A percentile compares a stretch with the other conserved stretches of the same genome.
Conservation (phyloP, 2,888 invertebrate genomes). For the Embidobia sp. region DNA sequence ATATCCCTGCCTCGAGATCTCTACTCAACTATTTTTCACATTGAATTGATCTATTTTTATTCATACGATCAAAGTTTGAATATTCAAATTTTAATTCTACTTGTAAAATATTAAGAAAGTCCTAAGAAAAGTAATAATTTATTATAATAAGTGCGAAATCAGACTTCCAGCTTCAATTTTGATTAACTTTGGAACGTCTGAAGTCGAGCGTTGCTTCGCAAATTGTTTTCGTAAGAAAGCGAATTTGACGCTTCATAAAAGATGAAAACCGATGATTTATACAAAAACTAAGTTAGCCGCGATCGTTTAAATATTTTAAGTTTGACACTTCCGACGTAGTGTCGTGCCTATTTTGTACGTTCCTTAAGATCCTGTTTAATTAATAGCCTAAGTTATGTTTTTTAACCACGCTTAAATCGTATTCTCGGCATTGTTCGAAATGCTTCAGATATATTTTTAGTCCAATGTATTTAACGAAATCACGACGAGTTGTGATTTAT, state of each 20-base stretch:
- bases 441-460: conserved; percentile 22
- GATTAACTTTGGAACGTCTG: too few relatives aligned
- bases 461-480: conserved; percentile 14
- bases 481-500: conserved; percentile 17
- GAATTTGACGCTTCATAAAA: too few relatives aligned
- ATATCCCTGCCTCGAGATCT: conserved; percentile 21
- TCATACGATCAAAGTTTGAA: background rate
- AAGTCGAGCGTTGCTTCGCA: too few relatives aligned
- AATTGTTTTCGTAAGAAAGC: too few relatives aligned
- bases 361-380: conserved; percentile 3
- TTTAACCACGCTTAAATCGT: conserved; percentile 15
- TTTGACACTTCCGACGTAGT: conserved; percentile 8
- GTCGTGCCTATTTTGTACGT: conserved; percentile 29
- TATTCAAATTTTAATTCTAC: conserved; percentile 3
- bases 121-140: too few relatives aligned
- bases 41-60: background rate
- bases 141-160: too few relatives aligned
- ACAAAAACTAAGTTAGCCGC: too few relatives aligned
- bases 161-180: too few relatives aligned
- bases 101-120: too few relatives aligned
- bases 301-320: conserved; percentile 18
- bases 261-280: too few relatives aligned
- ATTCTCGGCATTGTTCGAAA: background rate
- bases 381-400: conserved; percentile 15
- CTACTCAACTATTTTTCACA: background rate